phyloP scores from a whole-genome alignment of 2,888 invertebrate species.

The Tolmerus cingulatus region DNA sequence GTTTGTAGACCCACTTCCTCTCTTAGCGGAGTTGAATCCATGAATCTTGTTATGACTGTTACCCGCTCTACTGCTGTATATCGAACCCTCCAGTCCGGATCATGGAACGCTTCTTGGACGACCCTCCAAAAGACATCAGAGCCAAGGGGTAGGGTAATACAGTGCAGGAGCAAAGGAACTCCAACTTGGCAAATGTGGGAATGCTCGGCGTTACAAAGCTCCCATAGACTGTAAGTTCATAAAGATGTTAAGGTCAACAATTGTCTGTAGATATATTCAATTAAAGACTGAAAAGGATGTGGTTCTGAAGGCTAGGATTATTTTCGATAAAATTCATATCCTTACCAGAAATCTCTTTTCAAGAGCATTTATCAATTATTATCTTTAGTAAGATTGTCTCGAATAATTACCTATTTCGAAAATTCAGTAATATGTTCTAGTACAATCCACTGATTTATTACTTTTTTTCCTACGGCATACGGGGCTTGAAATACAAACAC shows the following conservation, averaged over 20 bases:
- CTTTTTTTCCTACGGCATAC: too few species aligned
- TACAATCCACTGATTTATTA: too few species aligned
- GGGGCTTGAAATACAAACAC: too few species aligned
- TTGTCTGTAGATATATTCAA: background rate
- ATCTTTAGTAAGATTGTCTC: background rate
- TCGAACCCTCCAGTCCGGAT: slow-evolving; percentile 84
- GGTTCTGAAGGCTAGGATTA: too few species aligned
- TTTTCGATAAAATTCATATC: background rate
- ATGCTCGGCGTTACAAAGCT: slow-evolving; percentile 87
- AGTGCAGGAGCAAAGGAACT: slow-evolving; percentile 92
- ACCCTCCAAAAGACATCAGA: slow-evolving; percentile 95
- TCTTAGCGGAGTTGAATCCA: slow-evolving; percentile 88
- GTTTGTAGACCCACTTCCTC: slow-evolving; percentile 87
- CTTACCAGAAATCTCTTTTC: background rate
- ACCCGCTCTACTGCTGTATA: slow-evolving; percentile 96
- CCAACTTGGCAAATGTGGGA: slow-evolving; percentile 93
- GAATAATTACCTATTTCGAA: too few species aligned
- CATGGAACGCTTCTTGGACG: slow-evolving; percentile 94
- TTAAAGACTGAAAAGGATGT: background rate
- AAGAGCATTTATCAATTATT: background rate
- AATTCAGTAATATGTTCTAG: too few species aligned
- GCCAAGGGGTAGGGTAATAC: slow-evolving; percentile 91
- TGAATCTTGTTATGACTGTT: slow-evolving; percentile 89
- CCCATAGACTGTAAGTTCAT: slow-evolving; percentile 78
- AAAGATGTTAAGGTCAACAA: background rate